Conservation (phyloP, 2,888 invertebrate genomes). For the Gonocerus acuteangulatus region DNA sequence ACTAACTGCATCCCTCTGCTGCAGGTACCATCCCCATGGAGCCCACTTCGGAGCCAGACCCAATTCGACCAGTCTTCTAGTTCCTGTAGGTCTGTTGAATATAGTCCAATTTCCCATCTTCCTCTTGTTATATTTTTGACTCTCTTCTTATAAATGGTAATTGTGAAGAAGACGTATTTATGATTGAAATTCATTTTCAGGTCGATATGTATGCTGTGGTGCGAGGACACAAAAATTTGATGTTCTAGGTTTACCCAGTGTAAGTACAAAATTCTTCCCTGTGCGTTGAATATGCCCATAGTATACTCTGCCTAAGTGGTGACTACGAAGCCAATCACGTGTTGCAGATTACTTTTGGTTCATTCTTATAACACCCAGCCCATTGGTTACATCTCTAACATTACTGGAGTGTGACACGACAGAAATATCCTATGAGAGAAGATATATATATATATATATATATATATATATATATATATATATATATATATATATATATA, state of each 20-base stretch:
- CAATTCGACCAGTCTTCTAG: slow-evolving; percentile 1
- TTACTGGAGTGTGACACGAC: no score
- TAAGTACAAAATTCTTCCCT: slow-evolving; percentile 40
- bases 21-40: slow-evolving; percentile 56
- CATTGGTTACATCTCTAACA: no score
- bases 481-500: no score
- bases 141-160: no score
- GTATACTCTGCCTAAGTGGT: no score
- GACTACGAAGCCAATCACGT: no score
- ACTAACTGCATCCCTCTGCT: slow-evolving; percentile 54
- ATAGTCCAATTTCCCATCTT: not conserved
- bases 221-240: slow-evolving; percentile 76
- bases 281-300: not conserved
- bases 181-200: slow-evolving; percentile 36
- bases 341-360: no score
- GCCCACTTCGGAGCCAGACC: slow-evolving; percentile 8
- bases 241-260: slow-evolving; percentile 56
- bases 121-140: not conserved
- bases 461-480: no score
- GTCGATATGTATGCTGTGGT: slow-evolving; percentile 75
- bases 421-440: no score
- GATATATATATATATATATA: no score
- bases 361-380: no score
- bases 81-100: slow-evolving; percentile 14
- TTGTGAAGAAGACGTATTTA: no score